phyloP scores from a whole-genome alignment of 2,797 vertebrate species.

The Cryptoprocta ferox region DNA sequence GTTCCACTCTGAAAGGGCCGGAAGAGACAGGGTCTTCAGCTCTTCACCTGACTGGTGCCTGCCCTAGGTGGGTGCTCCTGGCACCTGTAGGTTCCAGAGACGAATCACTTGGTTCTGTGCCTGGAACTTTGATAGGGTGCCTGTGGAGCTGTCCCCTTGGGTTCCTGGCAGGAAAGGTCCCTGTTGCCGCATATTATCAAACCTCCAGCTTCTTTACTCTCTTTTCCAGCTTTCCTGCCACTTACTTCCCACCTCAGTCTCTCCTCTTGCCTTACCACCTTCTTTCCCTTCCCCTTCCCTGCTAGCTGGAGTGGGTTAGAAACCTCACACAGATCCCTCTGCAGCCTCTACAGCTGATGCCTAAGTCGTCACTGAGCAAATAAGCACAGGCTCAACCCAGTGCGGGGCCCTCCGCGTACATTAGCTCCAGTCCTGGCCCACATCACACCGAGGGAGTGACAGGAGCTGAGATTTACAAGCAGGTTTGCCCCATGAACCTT shows the following conservation, averaged over 20 bases:
- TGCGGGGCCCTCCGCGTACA: rapidly evolving
- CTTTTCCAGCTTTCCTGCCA: background rate
- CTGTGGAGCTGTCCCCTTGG: background rate
- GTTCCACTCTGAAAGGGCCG: background rate
- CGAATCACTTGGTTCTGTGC: background rate
- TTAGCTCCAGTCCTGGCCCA: background rate
- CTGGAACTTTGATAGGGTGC: background rate
- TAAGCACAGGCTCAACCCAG: background rate
- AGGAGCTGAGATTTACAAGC: background rate
- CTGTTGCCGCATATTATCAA: background rate
- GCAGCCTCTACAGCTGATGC: background rate
- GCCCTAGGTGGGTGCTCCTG: background rate
- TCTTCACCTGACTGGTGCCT: background rate
- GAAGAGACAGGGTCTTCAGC: background rate
- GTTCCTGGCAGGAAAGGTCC: background rate
- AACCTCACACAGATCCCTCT: background rate
- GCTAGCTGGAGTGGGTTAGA: background rate
- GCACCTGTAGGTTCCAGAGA: background rate
- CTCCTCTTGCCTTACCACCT: background rate
- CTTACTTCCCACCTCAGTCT: background rate
- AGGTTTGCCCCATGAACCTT: background rate
- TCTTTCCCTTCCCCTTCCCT: background rate
- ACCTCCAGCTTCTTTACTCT: background rate
- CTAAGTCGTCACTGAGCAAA: background rate
- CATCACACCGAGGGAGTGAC: background rate